phyloP scores from a whole-genome alignment of 1,140 invertebrate species.

The Trichonephila clavata region DNA sequence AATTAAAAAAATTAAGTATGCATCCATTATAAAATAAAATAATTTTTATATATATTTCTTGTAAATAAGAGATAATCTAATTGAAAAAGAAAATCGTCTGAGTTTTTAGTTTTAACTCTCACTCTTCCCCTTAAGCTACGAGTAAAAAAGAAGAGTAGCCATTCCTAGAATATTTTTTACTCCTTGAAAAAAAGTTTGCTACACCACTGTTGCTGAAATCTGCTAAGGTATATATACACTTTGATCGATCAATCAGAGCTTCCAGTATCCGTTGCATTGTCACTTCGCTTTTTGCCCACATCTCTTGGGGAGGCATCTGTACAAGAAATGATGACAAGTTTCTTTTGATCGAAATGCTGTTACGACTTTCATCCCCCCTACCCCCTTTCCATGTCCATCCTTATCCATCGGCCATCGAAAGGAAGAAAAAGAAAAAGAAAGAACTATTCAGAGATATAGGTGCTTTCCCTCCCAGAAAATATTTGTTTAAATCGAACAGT shows the following conservation, averaged over 20 bases:
- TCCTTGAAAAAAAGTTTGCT: constrained; percentile 11
- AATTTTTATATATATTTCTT: too few species aligned
- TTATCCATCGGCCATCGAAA: constrained; percentile 16
- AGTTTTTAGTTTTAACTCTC: neutral
- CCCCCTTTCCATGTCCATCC: neutral
- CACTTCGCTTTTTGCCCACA: constrained; percentile 73
- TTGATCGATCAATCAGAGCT: constrained; percentile 75
- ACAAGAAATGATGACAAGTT: constrained; percentile 74
- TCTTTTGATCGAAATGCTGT: constrained; percentile 66
- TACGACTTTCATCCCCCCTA: constrained; percentile 12
- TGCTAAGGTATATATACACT: constrained; percentile 43
- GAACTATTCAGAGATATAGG: constrained; percentile 35
- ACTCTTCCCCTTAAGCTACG: neutral
- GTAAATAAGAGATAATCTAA: neutral
- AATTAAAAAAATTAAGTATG: too few species aligned
- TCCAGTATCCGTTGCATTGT: constrained; percentile 66
- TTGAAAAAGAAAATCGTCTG: neutral
- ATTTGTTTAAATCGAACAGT: constrained; percentile 19
- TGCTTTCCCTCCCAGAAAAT: neutral
- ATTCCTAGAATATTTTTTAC: neutral
- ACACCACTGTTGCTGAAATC: constrained; percentile 48
- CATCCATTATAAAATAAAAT: too few species aligned
- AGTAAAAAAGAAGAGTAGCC: neutral
- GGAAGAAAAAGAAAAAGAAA: neutral
- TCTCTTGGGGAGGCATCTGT: constrained; percentile 63